Evolutionary conservation across 2,797 vertebrate species (phyloP).

Genomic region (Eidolon dupreanum): DNA sequence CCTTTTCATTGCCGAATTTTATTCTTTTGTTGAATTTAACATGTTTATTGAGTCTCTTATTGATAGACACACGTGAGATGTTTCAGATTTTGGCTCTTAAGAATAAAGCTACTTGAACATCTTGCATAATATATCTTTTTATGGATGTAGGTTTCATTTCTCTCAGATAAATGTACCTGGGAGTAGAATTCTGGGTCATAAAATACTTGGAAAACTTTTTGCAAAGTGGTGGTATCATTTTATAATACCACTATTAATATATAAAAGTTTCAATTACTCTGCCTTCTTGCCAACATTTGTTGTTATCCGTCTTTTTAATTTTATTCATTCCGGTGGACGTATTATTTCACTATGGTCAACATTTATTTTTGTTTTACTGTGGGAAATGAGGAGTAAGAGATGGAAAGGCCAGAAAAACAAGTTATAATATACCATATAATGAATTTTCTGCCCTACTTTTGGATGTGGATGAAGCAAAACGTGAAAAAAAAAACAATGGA

Average conservation of each 20-base stretch:
- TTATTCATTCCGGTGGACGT: background rate
- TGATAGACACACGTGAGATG: background rate
- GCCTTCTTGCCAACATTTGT: background rate
- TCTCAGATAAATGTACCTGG: conserved; percentile 30
- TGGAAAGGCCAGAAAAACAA: conserved; percentile 24
- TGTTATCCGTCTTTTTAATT: background rate
- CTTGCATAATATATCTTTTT: background rate
- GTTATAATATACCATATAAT: background rate
- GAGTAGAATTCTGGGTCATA: background rate
- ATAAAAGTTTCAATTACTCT: background rate
- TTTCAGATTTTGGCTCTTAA: conserved; percentile 12
- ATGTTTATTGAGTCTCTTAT: background rate
- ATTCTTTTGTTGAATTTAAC: background rate
- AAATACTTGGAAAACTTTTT: conserved; percentile 10
- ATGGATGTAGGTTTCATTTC: background rate
- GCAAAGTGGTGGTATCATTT: background rate
- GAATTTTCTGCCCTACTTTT: background rate
- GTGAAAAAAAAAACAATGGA: background rate
- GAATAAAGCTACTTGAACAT: background rate
- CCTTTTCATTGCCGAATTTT: conserved; percentile 16
- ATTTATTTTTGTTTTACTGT: conserved; percentile 33
- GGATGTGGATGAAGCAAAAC: background rate
- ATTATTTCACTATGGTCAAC: conserved; percentile 3
- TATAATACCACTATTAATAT: background rate
- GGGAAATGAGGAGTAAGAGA: conserved; percentile 37